Evolutionary conservation across 2,888 invertebrate genomes (phyloP).

Genomic region (Nomada flava): DNA sequence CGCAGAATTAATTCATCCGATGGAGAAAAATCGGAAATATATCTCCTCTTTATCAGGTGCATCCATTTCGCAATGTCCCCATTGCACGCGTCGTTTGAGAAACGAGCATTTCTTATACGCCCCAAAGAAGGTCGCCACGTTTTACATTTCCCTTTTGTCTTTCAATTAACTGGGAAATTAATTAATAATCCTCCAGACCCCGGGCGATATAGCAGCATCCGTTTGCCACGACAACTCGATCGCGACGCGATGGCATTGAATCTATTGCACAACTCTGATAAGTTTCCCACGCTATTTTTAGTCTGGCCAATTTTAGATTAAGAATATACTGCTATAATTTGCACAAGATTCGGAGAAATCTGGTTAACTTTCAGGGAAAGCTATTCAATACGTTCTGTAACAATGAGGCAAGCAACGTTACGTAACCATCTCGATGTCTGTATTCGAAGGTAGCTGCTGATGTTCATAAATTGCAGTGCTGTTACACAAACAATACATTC

Average conservation of each 20-base stretch:
- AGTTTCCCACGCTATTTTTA: too few species aligned
- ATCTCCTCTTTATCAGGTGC: too few species aligned
- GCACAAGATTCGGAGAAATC: not conserved
- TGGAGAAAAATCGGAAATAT: too few species aligned
- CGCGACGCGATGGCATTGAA: not conserved
- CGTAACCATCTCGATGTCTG: conserved; percentile 14
- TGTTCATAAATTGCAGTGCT: conserved; percentile 31
- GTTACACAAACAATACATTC: conserved; percentile 39
- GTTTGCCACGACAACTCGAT: conserved; percentile 27
- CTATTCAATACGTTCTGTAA: conserved; percentile 19
- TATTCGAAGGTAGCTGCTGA: conserved; percentile 5
- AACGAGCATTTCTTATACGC: conserved; percentile 9
- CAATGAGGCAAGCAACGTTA: conserved; percentile 24
- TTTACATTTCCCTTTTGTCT: conserved; percentile 16
- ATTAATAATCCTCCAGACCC: conserved; percentile 65
- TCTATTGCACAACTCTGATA: too few species aligned
- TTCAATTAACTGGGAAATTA: conserved; percentile 69
- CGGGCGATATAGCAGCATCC: conserved; percentile 54
- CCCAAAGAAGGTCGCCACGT: conserved; percentile 15
- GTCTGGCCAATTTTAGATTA: too few species aligned
- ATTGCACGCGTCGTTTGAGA: not conserved
- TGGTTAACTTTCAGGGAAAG: conserved; percentile 6
- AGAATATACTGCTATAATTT: not conserved
- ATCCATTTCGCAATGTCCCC: too few species aligned
- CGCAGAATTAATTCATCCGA: not conserved